Conservation (phyloP, 2,888 invertebrate genomes). For the Desoria tigrina region DNA sequence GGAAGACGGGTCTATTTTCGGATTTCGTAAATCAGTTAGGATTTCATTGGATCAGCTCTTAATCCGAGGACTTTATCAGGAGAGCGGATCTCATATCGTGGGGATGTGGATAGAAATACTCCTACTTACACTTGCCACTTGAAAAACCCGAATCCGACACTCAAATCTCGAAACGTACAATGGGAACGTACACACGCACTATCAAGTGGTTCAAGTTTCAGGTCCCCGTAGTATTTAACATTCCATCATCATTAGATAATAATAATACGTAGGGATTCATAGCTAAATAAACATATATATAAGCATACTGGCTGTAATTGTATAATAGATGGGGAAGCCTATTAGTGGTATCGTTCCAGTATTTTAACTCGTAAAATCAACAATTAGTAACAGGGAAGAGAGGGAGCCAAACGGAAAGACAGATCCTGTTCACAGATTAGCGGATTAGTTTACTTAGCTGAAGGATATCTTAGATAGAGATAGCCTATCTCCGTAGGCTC, state of each 20-base stretch:
- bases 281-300: too few species aligned
- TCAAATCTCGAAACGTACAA: too few species aligned
- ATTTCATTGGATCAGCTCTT: constrained; percentile 34
- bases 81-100: not conserved
- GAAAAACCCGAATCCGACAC: too few species aligned
- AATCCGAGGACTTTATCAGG: constrained; percentile 14
- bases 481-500: too few species aligned
- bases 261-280: too few species aligned
- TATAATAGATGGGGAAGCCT: constrained; percentile 11
- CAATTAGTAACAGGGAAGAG: constrained; percentile 16
- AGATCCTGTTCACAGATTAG: constrained; percentile 8
- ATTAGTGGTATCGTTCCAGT: constrained; percentile 24
- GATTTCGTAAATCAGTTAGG: constrained; percentile 37
- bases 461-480: not conserved
- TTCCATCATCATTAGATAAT: too few species aligned
- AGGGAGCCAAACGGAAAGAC: not conserved
- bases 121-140: too few species aligned
- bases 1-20: constrained; percentile 33
- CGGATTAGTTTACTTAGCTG: not conserved
- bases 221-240: too few species aligned
- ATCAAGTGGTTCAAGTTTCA: not conserved
- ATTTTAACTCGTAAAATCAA: constrained; percentile 23
- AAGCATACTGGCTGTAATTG: not conserved
- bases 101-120: too few species aligned
- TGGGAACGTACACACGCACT: too few species aligned